Percentiles rank a stretch among this genome's conserved stretches.
Evolutionary conservation across 1,140 invertebrate species (phyloP).

Genomic region (Lethrus apterus): DNA sequence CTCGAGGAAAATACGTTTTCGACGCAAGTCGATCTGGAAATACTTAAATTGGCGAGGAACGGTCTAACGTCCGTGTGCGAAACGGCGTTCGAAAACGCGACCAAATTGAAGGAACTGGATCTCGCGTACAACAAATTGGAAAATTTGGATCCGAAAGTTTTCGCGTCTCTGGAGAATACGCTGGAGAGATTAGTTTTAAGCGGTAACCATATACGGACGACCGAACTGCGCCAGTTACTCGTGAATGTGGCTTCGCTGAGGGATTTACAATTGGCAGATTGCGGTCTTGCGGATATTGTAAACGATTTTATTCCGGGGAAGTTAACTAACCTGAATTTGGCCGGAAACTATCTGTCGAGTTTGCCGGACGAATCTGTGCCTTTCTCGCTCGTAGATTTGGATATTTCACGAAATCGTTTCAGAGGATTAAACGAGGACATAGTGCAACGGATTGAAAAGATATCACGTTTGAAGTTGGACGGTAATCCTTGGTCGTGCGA

Average conservation of each 20-base stretch:
- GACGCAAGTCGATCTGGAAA: slow-evolving; percentile 48
- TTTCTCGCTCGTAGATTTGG: slow-evolving; percentile 49
- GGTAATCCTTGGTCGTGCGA: slow-evolving; percentile 63
- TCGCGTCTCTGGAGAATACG: slow-evolving; percentile 50
- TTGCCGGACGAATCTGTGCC: slow-evolving; percentile 50
- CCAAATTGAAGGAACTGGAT: slow-evolving; percentile 56
- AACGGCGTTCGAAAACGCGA: slow-evolving; percentile 58
- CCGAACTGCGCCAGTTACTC: slow-evolving; percentile 43
- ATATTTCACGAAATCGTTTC: slow-evolving; percentile 56
- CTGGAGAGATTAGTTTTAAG: slow-evolving; percentile 57
- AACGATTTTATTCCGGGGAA: slow-evolving; percentile 40
- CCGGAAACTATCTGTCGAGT: slow-evolving; percentile 49
- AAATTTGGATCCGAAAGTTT: slow-evolving; percentile 50
- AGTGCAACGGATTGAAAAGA: slow-evolving; percentile 47
- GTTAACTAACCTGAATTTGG: slow-evolving; percentile 48
- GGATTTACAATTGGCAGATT: slow-evolving; percentile 49
- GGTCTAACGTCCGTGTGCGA: slow-evolving; percentile 57
- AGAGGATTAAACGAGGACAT: slow-evolving; percentile 50
- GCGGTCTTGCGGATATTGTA: slow-evolving; percentile 42
- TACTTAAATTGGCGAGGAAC: slow-evolving; percentile 58
- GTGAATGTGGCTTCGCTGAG: slow-evolving; percentile 48
- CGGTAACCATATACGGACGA: slow-evolving; percentile 50
- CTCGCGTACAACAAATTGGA: slow-evolving; percentile 65
- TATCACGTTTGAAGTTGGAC: slow-evolving; percentile 47
- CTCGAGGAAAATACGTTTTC: slow-evolving; percentile 61